Evolutionary conservation across 2,888 invertebrate species (phyloP).

Genomic region (Microdon myrmicae): DNA sequence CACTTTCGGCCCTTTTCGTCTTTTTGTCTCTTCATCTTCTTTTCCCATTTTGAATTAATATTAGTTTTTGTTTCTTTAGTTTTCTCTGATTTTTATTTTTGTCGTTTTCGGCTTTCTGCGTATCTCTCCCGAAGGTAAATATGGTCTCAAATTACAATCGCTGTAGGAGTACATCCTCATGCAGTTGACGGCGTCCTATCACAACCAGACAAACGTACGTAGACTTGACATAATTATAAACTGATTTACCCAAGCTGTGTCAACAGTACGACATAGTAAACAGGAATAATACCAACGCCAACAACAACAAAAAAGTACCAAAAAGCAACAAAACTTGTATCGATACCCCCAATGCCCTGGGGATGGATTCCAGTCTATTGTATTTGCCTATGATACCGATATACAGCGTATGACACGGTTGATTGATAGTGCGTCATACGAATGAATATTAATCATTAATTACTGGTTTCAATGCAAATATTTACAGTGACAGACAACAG

Average conservation of each 20-base stretch:
- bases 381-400: constrained; percentile 34
- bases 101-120: constrained; percentile 8
- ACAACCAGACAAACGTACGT: constrained; percentile 13
- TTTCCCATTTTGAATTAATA: no score
- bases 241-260: constrained; percentile 39
- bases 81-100: no score
- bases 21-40: no score
- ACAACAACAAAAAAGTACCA: neutral
- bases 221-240: constrained; percentile 41
- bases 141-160: constrained; percentile 35
- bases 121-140: constrained; percentile 2
- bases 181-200: constrained; percentile 11
- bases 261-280: constrained; percentile 21
- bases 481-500: constrained; percentile 12
- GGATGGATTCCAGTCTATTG: constrained; percentile 33
- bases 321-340: constrained; percentile 6
- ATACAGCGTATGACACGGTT: constrained; percentile 17
- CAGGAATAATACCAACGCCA: neutral
- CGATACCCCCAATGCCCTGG: constrained; percentile 7
- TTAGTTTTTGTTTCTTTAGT: no score
- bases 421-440: constrained; percentile 24
- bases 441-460: constrained; percentile 44
- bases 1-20: constrained; percentile 6
- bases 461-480: constrained; percentile 38
- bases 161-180: constrained; percentile 13